Base-by-base conservation (phyloP, 2,113 vertebrate genomes). In the Myotis brandtii region DNA sequence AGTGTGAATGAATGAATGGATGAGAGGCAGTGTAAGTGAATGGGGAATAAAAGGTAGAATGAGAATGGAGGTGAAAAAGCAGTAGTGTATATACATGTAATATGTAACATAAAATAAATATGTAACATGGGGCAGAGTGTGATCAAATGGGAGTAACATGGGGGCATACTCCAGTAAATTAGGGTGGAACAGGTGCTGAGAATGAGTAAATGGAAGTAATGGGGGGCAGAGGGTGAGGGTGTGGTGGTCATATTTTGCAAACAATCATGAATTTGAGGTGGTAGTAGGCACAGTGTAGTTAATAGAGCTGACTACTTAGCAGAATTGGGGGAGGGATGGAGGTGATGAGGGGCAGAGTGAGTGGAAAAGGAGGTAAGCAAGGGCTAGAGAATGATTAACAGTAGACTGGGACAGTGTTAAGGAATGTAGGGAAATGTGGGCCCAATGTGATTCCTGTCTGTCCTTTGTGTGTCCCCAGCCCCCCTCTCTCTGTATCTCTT, bases 261-360 rank as follows among this genome's bases (percentile, higher is more conserved):
- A 90, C 43, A 48, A 75, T 54, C 52, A 96, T 27, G 56, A 83
- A 82, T 69, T 59, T n/a, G 34, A 90, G 43, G 37, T 86, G 52
- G 7, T 18, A 59, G 79, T 52, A 69, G 77, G 23, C 27, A 93
- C 62, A 77, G 30, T 69, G 40, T 56, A 50, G 76, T 54, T 23
- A 89, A 67, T 21, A 95, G 70, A 83, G 56, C n/a, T 82, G 82
- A 81, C 30, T 48, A 52, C 52, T 86, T 48, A 91, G 80, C 17
- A 37, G 40, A 88, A 54, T 54, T 56, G 54, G 54, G 9, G 25
- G 23, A 14, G 48, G 17, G 59, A 72, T n/a, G 25, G 85, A 89
- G 48, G 16, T 13, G 52, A 81, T 5, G 3, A 56, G 34, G n/a
- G n/a, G 66, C 83, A 89, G 66, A 76, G 9, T 85, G 34, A 95